Evolutionary conservation across 2,113 vertebrate genomes (phyloP).

Genomic region (Rhynchopsitta pachyrhyncha): DNA sequence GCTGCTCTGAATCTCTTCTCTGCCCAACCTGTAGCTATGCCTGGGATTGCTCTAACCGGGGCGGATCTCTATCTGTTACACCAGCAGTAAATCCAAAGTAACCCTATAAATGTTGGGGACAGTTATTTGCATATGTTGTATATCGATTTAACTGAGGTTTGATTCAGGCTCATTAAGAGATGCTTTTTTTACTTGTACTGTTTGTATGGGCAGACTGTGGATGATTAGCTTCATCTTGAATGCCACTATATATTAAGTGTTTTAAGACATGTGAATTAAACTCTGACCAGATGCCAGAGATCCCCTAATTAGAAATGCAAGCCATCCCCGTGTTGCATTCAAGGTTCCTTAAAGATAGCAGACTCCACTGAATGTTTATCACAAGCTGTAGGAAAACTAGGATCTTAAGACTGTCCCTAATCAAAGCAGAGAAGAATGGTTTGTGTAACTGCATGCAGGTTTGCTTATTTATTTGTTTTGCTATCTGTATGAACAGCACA

Average conservation of each 20-base stretch:
- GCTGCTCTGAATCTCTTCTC: too few relatives aligned
- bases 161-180: slow-evolving; percentile 20
- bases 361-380: not conserved
- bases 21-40: too few relatives aligned
- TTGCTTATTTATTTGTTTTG: not conserved
- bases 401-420: not conserved
- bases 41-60: not conserved
- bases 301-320: not conserved
- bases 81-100: not conserved
- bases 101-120: not conserved
- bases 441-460: not conserved
- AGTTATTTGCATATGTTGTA: not conserved
- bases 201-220: not conserved
- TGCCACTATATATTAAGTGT: slow-evolving; percentile 21
- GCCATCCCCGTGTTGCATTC: not conserved
- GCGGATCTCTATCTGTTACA: not conserved
- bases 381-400: not conserved
- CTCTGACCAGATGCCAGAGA: slow-evolving; percentile 8
- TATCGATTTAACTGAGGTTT: slow-evolving; percentile 30
- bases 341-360: not conserved
- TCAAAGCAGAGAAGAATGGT: not conserved
- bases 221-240: slow-evolving; percentile 33
- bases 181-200: not conserved
- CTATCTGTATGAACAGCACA: not conserved
- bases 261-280: slow-evolving; percentile 37